A percentile compares a stretch with the other conserved stretches of the same genome.
Evolutionary conservation across 2,113 vertebrate species (phyloP).

Genomic region (Anas platyrhynchos): DNA sequence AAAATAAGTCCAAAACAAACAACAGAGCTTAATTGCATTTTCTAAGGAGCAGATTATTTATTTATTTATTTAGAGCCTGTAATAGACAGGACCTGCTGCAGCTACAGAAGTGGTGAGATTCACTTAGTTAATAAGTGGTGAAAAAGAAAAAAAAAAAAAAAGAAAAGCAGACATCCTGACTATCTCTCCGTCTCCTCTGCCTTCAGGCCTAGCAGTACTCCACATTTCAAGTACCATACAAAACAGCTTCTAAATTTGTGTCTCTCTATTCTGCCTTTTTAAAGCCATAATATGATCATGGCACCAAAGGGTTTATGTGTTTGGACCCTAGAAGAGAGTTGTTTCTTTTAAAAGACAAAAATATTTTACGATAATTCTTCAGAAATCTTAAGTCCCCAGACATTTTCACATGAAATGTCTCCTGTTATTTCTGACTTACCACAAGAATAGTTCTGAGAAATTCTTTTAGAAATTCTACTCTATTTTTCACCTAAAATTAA

Average conservation of each 20-base stretch:
- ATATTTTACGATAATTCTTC: neutral
- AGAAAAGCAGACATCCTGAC: neutral
- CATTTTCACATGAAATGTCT: neutral
- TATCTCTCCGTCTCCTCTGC: neutral
- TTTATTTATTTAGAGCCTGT: neutral
- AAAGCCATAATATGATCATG: neutral
- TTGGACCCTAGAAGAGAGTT: neutral
- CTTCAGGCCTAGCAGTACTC: neutral
- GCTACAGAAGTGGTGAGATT: neutral
- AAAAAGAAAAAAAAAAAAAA: neutral
- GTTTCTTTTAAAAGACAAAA: neutral
- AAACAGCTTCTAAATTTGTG: neutral
- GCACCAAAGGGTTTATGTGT: neutral
- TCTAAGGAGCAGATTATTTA: neutral
- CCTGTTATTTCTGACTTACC: neutral
- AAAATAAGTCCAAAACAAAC: neutral
- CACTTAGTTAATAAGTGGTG: neutral
- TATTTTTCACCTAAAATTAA: constrained; percentile 3
- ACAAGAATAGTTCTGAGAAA: neutral
- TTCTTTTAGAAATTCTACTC: neutral
- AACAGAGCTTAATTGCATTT: neutral
- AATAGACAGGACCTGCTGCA: neutral
- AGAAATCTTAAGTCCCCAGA: neutral
- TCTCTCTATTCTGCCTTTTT: neutral
- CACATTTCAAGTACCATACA: constrained; percentile 4